Evolutionary conservation across 2,113 vertebrate genomes (phyloP).

Genomic region (Microcebus griseorufus): DNA sequence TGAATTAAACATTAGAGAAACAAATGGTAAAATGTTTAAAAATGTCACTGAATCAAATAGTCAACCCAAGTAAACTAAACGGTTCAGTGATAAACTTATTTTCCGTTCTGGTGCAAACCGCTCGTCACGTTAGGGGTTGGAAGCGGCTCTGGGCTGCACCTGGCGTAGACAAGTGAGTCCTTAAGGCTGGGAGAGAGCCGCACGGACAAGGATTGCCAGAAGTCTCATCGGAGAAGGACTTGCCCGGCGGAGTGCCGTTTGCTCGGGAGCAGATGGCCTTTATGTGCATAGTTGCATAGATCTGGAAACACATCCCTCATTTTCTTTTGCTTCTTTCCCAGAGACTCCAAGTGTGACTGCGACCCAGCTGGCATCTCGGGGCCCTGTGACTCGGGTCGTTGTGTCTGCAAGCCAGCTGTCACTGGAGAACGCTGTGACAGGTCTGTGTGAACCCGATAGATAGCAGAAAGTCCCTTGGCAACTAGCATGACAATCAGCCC

Average conservation of each 20-base stretch:
- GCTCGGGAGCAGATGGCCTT: not conserved
- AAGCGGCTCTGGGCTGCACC: not conserved
- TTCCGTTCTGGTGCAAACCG: not conserved
- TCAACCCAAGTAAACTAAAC: not conserved
- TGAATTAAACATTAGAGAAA: not conserved
- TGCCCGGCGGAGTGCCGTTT: not conserved
- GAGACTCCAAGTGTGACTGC: constrained; percentile 82
- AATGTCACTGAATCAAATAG: not conserved
- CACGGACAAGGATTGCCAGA: fast-evolving
- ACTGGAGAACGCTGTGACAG: constrained; percentile 84
- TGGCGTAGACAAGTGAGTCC: not conserved
- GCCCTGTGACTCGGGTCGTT: constrained; percentile 79
- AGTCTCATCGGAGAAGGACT: fast-evolving
- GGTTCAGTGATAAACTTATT: not conserved
- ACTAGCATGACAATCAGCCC: not conserved
- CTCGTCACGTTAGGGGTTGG: not conserved
- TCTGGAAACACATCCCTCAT: not conserved
- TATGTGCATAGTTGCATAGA: not conserved
- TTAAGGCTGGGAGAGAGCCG: not conserved
- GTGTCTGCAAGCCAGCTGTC: constrained; percentile 83
- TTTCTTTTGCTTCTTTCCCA: constrained; percentile 61
- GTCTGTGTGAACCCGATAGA: constrained; percentile 68
- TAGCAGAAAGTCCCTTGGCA: not conserved
- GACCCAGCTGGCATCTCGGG: constrained; percentile 78
- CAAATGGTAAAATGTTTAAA: not conserved